Base-by-base conservation (phyloP, 2,888 invertebrate species). In the Lasioglossum morio region DNA sequence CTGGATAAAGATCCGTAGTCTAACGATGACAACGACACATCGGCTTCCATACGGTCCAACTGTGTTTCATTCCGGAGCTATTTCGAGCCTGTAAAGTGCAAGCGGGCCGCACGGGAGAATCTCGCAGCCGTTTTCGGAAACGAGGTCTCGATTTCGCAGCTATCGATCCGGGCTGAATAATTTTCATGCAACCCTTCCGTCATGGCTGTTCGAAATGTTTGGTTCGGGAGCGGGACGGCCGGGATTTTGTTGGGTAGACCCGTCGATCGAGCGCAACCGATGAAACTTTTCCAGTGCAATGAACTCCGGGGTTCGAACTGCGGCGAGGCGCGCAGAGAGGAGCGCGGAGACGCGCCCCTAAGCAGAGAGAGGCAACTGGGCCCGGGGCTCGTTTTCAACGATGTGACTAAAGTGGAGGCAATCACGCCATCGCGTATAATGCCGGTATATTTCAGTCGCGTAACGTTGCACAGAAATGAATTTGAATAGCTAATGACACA, bases 401-500 rank as follows among this genome's bases (percentile, higher is more conserved):
- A 75, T 72, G 79, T 86, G 77, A 78, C 88, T 79, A 82, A 89
- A 87, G 76, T 82, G 79, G 81, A 80, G 85, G 87, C 73, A 87
- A 87, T 80, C 89, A 87, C 82, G 86, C 82, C 75, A 89, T 70
- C 70, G 23, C 63, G 76, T 77, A 86, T 77, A 86, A 84, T 79
- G 69, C 37, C 27, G 48, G 72, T 79, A 40, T 87, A 84, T 87
- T 85, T 89, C 80, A 85, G 77, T 73, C 69, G 63, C 75, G 73
- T 79, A 85, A 81, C 79, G 84, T 23, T 69, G 66, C 37, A 66
- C 75, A 81, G 80, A 86, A 86, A 73, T 86, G 88, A 86, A 89
- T 87, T 89, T 89, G 89, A 89, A 89, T 86, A 89, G 60, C 78
- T 89, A 89, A 89, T 82, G 81, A 87, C 77, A 84, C 80, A 84